Evolutionary conservation across 2,888 invertebrate species (phyloP).

Genomic region (Trachelus iudaicus): DNA sequence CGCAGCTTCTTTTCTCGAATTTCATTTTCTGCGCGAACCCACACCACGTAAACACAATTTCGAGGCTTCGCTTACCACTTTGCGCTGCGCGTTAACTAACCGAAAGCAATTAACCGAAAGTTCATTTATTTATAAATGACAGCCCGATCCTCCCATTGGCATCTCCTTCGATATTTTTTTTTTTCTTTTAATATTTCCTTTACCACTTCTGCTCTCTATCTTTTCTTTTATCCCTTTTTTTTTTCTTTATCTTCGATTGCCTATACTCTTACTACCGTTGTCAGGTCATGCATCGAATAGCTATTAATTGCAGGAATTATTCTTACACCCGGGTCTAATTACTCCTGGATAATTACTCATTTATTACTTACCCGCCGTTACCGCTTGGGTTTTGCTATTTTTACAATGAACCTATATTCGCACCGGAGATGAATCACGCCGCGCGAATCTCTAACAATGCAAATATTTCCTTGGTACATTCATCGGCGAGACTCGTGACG

Average conservation of each 20-base stretch:
- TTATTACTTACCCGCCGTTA: not conserved
- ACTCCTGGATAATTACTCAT: conserved; percentile 45
- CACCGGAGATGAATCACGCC: too few species aligned
- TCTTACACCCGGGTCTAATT: conserved; percentile 40
- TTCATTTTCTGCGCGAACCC: not conserved
- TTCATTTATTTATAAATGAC: not conserved
- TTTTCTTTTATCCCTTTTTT: not conserved
- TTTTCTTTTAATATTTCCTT: not conserved
- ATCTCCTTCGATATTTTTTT: not conserved
- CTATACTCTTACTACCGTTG: not conserved
- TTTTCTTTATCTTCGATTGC: not conserved
- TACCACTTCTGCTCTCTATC: not conserved
- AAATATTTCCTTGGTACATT: too few species aligned
- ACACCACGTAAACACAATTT: not conserved
- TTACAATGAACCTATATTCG: too few species aligned
- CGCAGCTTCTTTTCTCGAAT: conserved; percentile 4
- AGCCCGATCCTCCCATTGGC: not conserved
- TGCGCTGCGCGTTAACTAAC: not conserved
- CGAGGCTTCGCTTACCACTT: not conserved
- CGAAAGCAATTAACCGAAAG: not conserved
- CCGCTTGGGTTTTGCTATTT: not conserved
- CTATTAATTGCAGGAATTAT: conserved; percentile 37
- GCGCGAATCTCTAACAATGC: too few species aligned
- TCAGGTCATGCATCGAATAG: conserved; percentile 21
- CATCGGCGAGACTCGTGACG: too few species aligned